Base-by-base conservation (phyloP, 1,140 invertebrate species). In the Drosophila pseudoananassae region DNA sequence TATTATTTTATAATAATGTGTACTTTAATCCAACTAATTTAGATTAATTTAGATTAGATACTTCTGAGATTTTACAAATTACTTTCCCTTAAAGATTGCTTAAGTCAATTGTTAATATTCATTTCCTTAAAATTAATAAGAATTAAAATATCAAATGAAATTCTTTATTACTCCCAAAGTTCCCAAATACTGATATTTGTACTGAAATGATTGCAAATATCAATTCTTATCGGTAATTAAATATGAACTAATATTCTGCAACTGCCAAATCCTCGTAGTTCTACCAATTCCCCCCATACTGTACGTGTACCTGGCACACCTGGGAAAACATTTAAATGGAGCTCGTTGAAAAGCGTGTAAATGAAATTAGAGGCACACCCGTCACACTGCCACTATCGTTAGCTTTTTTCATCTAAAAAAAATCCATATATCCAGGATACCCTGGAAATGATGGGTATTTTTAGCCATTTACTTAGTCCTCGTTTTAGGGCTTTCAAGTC, bases 321-420 rank as follows among this genome's bases (percentile, higher is more conserved):
- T 72, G 47, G 45, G 33, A 51, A 74, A 85, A 85, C 78, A 87
- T 87, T 85, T 81, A 81, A 75, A 81, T 81, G 56, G 59, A 87
- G 64, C 77, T 78, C 64, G 81, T 66, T 81, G 73, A 71, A 87
- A 75, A 75, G 82, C 69, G 82, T 81, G 82, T 69, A 81, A 87
- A 85, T 87, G 77, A 85, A 85, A 80, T 85, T 85, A 85, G 69
- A 85, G 69, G 60, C 66, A 68, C 68, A 55, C 49, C 46, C 40
- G 40, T 8, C 40, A 43, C 40, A 10, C 40, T 31, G 40, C 4
- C 38, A 31, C 25, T 31, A 56, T 12, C 25, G 25, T 27, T 27
- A 27, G 25, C 6, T 27, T 27, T 27, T 29, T 57, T 23, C 14
- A 27, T n/a, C 23, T 9, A n/a, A 40, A 40, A 40, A 31, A 9